A percentile compares a stretch with the other conserved stretches of the same genome.
Evolutionary conservation across 2,888 invertebrate genomes (phyloP).

Genomic region (Phytoseiulus persimilis): DNA sequence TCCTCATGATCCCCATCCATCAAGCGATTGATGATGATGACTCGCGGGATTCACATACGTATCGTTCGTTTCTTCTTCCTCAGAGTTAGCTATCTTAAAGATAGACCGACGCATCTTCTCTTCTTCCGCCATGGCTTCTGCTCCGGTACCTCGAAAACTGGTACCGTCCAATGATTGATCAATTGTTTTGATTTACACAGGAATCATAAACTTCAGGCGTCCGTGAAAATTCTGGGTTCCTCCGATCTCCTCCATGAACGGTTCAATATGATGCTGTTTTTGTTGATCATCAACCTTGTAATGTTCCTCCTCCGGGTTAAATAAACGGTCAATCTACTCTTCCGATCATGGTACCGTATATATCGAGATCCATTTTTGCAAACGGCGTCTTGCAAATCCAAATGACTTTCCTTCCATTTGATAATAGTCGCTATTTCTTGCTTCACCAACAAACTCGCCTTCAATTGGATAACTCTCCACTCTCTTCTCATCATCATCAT

Average conservation of each 20-base stretch:
- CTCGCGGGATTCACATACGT: neutral
- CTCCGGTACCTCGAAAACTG: neutral
- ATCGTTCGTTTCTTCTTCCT: neutral
- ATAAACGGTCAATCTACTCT: neutral
- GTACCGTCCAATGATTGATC: neutral
- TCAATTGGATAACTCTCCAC: neutral
- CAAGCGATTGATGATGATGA: neutral
- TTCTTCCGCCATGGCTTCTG: neutral
- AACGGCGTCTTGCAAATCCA: neutral
- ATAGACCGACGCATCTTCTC: slow-evolving; percentile 5
- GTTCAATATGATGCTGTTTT: no score
- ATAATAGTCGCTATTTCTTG: neutral
- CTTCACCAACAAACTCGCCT: slow-evolving; percentile 5
- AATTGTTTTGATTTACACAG: neutral
- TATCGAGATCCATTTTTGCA: neutral
- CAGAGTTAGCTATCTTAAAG: neutral
- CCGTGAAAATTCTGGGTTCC: neutral
- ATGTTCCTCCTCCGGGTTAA: neutral
- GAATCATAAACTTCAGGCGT: neutral
- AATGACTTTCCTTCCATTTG: neutral
- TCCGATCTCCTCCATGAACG: neutral
- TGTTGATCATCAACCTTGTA: no score
- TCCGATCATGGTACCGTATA: neutral
- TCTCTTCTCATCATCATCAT: neutral
- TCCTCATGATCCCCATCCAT: neutral